Conservation (phyloP, 1,140 invertebrate species). For the Amphibalanus amphitrite region DNA sequence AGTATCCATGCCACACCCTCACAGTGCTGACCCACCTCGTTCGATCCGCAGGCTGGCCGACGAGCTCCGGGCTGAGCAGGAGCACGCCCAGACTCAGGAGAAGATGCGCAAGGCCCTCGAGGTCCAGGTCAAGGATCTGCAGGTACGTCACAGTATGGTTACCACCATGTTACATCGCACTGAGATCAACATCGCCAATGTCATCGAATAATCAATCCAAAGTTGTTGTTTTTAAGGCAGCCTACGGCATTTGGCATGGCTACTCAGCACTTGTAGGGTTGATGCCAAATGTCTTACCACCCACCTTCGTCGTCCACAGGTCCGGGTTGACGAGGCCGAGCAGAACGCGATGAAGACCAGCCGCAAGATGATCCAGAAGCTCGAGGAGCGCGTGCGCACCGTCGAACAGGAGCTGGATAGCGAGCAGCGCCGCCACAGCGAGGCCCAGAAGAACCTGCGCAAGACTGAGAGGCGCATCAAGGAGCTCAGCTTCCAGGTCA, state of each 20-base stretch:
- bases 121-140: slow-evolving; percentile 13
- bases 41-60: slow-evolving; percentile 31
- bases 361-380: slow-evolving; percentile 35
- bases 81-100: slow-evolving; percentile 38
- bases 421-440: slow-evolving; percentile 65
- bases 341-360: slow-evolving; percentile 22
- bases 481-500: slow-evolving; percentile 55
- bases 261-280: no score
- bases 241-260: no score
- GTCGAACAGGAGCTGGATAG: slow-evolving; percentile 40
- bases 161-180: no score
- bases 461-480: slow-evolving; percentile 38
- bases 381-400: slow-evolving; percentile 26
- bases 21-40: no score
- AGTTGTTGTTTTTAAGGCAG: no score
- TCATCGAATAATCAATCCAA: no score
- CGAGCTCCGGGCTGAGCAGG: slow-evolving; percentile 42
- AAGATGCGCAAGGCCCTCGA: slow-evolving; percentile 35
- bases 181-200: no score
- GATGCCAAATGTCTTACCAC: no score
- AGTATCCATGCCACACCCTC: no score
- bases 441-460: slow-evolving; percentile 89
- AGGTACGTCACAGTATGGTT: background rate
- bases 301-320: slow-evolving; percentile 22
- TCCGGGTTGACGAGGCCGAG: slow-evolving; percentile 41